Conservation (phyloP, 2,888 invertebrate species). For the Shargacucullia verbasci region DNA sequence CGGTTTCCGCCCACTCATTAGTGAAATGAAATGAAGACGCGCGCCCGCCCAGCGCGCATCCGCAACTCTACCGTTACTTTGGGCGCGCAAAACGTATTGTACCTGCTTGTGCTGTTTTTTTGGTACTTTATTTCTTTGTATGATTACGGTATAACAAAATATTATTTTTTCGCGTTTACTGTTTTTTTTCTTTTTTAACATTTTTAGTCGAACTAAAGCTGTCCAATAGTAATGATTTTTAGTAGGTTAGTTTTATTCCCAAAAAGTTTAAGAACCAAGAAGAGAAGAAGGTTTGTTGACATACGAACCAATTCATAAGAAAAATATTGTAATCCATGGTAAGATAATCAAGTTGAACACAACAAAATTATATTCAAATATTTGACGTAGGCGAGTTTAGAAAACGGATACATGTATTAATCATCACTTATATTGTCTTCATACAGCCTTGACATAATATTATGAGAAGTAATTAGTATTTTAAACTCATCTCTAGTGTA, state of each 20-base stretch:
- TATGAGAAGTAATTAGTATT: too few relatives aligned
- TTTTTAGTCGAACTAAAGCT: too few relatives aligned
- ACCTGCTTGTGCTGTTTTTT: not conserved
- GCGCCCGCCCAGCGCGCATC: slow-evolving; percentile 61
- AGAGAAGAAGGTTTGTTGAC: too few relatives aligned
- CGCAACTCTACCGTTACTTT: slow-evolving; percentile 37
- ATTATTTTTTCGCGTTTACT: too few relatives aligned
- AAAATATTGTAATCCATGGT: slow-evolving; percentile 1
- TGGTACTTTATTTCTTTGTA: not conserved
- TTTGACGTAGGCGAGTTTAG: slow-evolving; percentile 63
- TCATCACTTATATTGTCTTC: slow-evolving; percentile 70
- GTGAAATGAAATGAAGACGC: slow-evolving; percentile 56
- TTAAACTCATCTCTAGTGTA: too few relatives aligned
- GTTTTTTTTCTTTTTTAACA: too few relatives aligned
- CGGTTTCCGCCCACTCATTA: slow-evolving; percentile 55
- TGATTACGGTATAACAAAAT: too few relatives aligned
- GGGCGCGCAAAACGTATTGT: slow-evolving; percentile 35
- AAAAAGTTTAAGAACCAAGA: too few relatives aligned
- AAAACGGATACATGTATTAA: slow-evolving; percentile 65
- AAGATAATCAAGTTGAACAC: slow-evolving; percentile 31
- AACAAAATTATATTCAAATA: slow-evolving; percentile 55
- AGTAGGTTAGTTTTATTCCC: too few relatives aligned
- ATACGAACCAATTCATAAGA: too few relatives aligned
- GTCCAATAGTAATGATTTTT: too few relatives aligned
- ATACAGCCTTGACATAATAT: slow-evolving; percentile 73